Evolutionary conservation across 2,797 vertebrate species (phyloP).

Genomic region (Acridotheres tristis): DNA sequence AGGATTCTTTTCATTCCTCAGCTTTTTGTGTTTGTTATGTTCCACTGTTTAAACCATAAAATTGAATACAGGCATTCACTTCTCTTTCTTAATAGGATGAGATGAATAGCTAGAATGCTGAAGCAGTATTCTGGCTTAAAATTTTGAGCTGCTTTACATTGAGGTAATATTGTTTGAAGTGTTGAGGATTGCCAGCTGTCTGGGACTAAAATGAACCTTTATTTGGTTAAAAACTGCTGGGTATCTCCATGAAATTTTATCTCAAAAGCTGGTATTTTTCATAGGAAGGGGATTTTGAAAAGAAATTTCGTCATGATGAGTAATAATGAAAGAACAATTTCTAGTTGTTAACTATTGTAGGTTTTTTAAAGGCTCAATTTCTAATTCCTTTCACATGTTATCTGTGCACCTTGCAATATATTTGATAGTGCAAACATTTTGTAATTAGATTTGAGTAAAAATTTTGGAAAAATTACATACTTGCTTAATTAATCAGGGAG

Average conservation of each 20-base stretch:
- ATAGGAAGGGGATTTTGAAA: background rate
- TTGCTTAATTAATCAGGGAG: background rate
- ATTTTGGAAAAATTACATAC: background rate
- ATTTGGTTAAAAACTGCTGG: background rate
- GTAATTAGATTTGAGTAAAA: background rate
- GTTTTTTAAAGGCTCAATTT: background rate
- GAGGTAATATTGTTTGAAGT: background rate
- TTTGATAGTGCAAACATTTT: background rate
- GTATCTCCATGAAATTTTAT: background rate
- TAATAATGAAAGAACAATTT: background rate
- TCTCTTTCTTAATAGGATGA: background rate
- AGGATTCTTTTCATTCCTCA: background rate
- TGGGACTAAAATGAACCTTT: background rate
- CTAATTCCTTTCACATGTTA: background rate
- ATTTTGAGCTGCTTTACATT: background rate
- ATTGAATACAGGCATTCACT: background rate
- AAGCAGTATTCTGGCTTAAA: background rate
- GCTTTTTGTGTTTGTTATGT: background rate
- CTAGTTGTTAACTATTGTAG: background rate
- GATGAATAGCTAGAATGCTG: constrained; percentile 5
- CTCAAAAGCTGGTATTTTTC: background rate
- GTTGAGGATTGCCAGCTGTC: background rate
- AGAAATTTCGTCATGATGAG: background rate
- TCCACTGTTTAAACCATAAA: constrained; percentile 2
- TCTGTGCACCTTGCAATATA: background rate